These are phyloP conservation scores for Enhydra lutris DNA, from an alignment of 2,113 vertebrate genomes.

Conservation along the genomic window DNA sequence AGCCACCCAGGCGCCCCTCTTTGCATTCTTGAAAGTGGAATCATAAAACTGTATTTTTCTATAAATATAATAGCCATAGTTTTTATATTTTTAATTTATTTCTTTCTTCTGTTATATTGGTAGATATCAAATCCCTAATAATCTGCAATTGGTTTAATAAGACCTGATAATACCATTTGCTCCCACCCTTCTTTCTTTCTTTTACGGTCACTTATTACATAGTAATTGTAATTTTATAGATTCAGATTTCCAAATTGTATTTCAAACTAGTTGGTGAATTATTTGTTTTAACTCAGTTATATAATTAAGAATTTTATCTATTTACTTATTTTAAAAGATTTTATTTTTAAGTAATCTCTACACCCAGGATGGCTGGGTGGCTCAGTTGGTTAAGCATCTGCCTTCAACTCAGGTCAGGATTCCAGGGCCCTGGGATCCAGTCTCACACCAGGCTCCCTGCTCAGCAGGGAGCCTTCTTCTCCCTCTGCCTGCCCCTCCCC, in stretches of 20 bases:
- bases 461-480: too few species aligned
- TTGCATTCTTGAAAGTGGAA: neutral
- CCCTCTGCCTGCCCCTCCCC: too few species aligned
- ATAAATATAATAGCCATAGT: neutral
- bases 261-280: neutral
- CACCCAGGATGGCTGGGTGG: too few species aligned
- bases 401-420: too few species aligned
- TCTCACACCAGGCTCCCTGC: too few species aligned
- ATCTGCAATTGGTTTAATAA: neutral
- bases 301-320: neutral
- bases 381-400: too few species aligned
- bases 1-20: too few species aligned
- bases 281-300: neutral
- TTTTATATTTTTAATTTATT: neutral
- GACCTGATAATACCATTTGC: neutral
- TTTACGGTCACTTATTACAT: neutral
- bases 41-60: neutral
- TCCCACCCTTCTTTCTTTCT: neutral
- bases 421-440: too few species aligned
- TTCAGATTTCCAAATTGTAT: neutral
- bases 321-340: neutral
- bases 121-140: neutral
- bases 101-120: neutral
- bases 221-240: neutral
- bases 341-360: neutral